Evolutionary conservation across 1,140 invertebrate genomes (phyloP).

Genomic region (Chironomus striatipennis): DNA sequence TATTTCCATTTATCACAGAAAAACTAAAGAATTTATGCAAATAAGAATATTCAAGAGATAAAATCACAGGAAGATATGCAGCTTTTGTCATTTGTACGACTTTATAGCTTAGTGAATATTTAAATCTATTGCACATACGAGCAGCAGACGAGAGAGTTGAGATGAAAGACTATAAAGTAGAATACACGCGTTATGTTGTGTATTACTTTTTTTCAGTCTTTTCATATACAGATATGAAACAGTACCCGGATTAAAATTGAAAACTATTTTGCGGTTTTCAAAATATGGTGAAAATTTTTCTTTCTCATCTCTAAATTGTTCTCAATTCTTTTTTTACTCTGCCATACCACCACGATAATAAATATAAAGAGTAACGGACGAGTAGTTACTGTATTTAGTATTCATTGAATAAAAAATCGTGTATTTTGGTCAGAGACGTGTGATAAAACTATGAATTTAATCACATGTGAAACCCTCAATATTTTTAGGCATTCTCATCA

Average conservation of each 20-base stretch:
- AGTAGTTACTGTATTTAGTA: not conserved
- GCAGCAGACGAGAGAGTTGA: not conserved
- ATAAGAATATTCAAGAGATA: too few relatives aligned
- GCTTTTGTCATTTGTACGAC: not conserved
- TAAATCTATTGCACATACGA: not conserved
- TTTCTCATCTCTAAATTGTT: not conserved
- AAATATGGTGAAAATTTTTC: not conserved
- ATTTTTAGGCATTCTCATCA: too few relatives aligned
- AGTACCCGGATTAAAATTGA: not conserved
- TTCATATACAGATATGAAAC: too few relatives aligned
- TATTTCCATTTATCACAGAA: too few relatives aligned
- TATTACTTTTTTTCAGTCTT: not conserved
- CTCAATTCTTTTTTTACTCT: not conserved
- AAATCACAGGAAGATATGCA: too few relatives aligned
- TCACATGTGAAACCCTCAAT: too few relatives aligned
- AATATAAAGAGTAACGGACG: not conserved
- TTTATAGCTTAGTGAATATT: not conserved
- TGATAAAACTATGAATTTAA: too few relatives aligned
- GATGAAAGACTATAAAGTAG: not conserved
- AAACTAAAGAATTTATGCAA: too few relatives aligned
- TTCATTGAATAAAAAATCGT: too few relatives aligned
- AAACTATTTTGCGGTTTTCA: not conserved
- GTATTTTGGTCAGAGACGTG: too few relatives aligned
- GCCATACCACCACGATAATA: too few relatives aligned
- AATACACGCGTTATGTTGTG: constrained; percentile 4